Evolutionary conservation across 2,888 invertebrate species (phyloP).

Genomic region (Apamea monoglypha): DNA sequence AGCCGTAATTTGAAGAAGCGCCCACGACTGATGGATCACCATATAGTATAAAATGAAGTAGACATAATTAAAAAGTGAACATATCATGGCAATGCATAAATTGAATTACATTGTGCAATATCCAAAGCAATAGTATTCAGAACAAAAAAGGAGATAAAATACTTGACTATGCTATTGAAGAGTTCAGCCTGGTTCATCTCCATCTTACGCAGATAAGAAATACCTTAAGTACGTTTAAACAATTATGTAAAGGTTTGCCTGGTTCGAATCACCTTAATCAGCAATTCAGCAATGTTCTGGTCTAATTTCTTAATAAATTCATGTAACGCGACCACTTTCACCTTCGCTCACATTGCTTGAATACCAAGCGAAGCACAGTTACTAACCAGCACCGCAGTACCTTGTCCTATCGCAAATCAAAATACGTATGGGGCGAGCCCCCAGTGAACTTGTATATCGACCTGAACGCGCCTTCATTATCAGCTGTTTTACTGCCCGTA

Average conservation of each 20-base stretch:
- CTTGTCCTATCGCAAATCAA: constrained; percentile 64
- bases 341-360: constrained; percentile 65
- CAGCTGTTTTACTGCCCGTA: constrained; percentile 74
- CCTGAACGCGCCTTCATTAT: constrained; percentile 76
- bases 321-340: constrained; percentile 63
- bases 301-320: constrained; percentile 48
- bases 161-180: not conserved
- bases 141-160: not conserved
- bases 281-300: constrained; percentile 24
- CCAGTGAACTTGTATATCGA: constrained; percentile 80
- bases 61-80: not conserved
- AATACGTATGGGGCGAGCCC: constrained; percentile 80
- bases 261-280: not conserved
- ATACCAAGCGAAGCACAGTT: constrained; percentile 60
- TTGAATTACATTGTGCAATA: not conserved
- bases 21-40: not conserved
- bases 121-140: not conserved
- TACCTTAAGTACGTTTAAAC: not conserved
- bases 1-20: not conserved
- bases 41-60: not conserved
- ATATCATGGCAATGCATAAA: not conserved
- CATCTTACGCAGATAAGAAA: not conserved
- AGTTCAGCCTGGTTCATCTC: not conserved
- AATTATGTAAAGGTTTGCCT: not conserved
- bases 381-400: constrained; percentile 58